Conservation (phyloP, 1,140 invertebrate genomes). For the Lasioglossum baleicum region DNA sequence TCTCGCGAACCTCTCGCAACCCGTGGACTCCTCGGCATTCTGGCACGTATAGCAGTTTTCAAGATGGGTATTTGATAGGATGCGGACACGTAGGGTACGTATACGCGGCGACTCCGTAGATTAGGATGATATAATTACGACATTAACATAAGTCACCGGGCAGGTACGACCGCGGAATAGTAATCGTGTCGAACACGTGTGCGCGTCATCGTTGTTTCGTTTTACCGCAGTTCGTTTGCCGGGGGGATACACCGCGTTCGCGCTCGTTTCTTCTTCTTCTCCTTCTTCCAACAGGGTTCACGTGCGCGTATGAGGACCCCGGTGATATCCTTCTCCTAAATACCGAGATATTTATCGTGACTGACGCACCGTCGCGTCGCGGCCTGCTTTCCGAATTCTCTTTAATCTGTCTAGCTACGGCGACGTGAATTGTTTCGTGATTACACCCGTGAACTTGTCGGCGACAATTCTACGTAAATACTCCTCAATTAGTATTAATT, state of each 20-base stretch:
- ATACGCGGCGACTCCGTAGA: constrained; percentile 71
- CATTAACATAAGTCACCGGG: constrained; percentile 80
- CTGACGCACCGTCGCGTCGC: constrained; percentile 1
- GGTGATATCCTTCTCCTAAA: constrained; percentile 50
- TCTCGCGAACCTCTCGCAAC: constrained; percentile 36
- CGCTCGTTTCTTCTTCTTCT: too few species aligned
- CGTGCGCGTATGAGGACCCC: constrained; percentile 28
- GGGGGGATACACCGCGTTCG: neutral
- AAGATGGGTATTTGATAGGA: constrained; percentile 80
- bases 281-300: constrained; percentile 26
- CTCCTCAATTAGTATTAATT: too few species aligned
- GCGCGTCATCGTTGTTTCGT: constrained; percentile 62
- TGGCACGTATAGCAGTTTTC: constrained; percentile 79
- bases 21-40: constrained; percentile 68
- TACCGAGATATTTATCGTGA: constrained; percentile 62
- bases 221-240: constrained; percentile 54
- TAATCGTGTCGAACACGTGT: constrained; percentile 78
- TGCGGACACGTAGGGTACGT: constrained; percentile 74
- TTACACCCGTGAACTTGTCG: neutral
- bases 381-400: neutral
- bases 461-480: too few species aligned
- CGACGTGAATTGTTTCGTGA: neutral
- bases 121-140: constrained; percentile 81
- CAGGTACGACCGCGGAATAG: constrained; percentile 75
- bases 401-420: neutral